A percentile compares a stretch with the other conserved stretches of the same genome.
phyloP scores from a whole-genome alignment of 2,113 vertebrate species.

The Phalacrocorax aristotelis region DNA sequence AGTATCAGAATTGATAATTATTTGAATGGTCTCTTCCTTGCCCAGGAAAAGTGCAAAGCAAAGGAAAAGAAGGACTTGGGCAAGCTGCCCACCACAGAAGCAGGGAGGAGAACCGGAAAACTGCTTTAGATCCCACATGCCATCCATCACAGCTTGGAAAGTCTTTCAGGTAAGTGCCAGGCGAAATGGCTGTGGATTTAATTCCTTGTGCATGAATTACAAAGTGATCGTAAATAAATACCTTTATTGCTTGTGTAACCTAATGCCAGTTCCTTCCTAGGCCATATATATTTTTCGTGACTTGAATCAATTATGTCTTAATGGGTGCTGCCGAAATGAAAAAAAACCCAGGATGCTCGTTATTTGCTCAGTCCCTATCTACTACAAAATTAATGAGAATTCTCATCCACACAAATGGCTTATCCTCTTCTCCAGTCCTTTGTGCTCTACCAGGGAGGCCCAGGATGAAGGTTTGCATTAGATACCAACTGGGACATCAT shows the following conservation, averaged over 20 bases:
- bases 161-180: neutral
- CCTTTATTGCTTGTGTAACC: neutral
- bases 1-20: neutral
- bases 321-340: rapidly evolving
- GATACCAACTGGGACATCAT: neutral
- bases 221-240: neutral
- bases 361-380: neutral
- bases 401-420: neutral
- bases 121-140: neutral
- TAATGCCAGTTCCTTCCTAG: neutral
- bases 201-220: neutral
- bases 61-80: neutral
- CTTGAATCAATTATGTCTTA: neutral
- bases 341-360: rapidly evolving
- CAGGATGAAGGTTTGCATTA: neutral
- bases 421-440: neutral
- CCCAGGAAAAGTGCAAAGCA: neutral
- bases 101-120: neutral
- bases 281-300: neutral
- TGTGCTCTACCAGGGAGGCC: neutral
- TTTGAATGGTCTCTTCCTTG: neutral
- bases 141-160: neutral
- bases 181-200: neutral
- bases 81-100: neutral
- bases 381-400: neutral